Conservation (phyloP, 2,797 vertebrate species). For the Neostethus bicornis region DNA sequence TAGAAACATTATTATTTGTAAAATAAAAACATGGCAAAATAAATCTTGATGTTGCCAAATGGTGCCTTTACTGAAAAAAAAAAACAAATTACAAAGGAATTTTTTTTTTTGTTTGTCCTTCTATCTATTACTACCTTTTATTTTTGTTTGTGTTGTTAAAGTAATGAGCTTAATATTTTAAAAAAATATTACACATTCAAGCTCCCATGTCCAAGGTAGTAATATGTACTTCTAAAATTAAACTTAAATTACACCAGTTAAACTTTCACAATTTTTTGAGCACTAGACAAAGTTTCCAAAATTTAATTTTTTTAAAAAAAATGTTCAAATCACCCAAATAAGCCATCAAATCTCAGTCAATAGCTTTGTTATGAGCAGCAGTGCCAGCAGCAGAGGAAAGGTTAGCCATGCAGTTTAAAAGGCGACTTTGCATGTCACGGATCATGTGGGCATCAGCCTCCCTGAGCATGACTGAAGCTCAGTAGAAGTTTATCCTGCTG, state of each 20-base stretch:
- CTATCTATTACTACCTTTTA: no score
- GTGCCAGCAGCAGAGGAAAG: conserved; percentile 3
- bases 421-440: conserved; percentile 49
- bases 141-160: no score
- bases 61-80: no score
- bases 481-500: conserved; percentile 68
- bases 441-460: conserved; percentile 71
- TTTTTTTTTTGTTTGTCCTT: no score
- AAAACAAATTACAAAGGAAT: no score
- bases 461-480: conserved; percentile 66
- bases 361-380: conserved; percentile 7
- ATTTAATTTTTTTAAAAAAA: no score
- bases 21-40: no score
- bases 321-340: neutral
- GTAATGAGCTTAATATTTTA: no score
- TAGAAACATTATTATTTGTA: no score
- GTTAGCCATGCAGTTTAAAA: conserved; percentile 6
- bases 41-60: no score
- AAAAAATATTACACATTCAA: neutral
- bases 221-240: no score
- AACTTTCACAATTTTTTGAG: neutral
- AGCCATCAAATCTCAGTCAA: neutral
- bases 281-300: neutral
- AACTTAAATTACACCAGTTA: no score
- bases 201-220: neutral